Percentiles rank a stretch among this genome's conserved stretches.
phyloP scores from a whole-genome alignment of 2,113 vertebrate species.

The Nycticebus coucang region DNA sequence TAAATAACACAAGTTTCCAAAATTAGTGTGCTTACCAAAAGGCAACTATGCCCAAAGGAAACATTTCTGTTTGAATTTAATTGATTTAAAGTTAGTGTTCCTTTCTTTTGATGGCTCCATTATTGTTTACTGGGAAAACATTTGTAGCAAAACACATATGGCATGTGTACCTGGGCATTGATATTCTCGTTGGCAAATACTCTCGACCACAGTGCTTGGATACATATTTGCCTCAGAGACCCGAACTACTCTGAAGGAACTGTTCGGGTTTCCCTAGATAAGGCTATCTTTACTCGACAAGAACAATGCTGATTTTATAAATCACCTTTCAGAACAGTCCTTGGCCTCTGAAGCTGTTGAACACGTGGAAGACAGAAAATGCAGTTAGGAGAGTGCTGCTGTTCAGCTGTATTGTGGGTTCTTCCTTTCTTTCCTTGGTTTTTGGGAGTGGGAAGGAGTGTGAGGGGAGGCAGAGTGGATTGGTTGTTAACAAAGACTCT shows the following conservation, averaged over 20 bases:
- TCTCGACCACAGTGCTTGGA: conserved; percentile 7
- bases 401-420: neutral
- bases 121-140: conserved; percentile 82
- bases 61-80: conserved; percentile 76
- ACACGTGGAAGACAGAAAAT: neutral
- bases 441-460: neutral
- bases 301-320: neutral
- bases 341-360: neutral
- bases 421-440: neutral
- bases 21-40: conserved; percentile 68
- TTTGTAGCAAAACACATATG: conserved; percentile 70
- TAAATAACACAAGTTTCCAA: conserved; percentile 70
- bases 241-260: conserved; percentile 66
- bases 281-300: conserved; percentile 54
- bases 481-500: conserved; percentile 17
- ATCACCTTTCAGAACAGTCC: conserved; percentile 21
- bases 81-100: conserved; percentile 78
- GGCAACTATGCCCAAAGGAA: conserved; percentile 73
- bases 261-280: conserved; percentile 47
- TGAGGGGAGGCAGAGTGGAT: neutral
- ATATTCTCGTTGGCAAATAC: conserved; percentile 74
- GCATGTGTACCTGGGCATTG: conserved; percentile 70
- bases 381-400: neutral
- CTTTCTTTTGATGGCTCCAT: conserved; percentile 71
- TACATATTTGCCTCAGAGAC: conserved; percentile 79